Evolutionary conservation across 2,888 invertebrate species (phyloP).

Genomic region (Drosophila ezoana): DNA sequence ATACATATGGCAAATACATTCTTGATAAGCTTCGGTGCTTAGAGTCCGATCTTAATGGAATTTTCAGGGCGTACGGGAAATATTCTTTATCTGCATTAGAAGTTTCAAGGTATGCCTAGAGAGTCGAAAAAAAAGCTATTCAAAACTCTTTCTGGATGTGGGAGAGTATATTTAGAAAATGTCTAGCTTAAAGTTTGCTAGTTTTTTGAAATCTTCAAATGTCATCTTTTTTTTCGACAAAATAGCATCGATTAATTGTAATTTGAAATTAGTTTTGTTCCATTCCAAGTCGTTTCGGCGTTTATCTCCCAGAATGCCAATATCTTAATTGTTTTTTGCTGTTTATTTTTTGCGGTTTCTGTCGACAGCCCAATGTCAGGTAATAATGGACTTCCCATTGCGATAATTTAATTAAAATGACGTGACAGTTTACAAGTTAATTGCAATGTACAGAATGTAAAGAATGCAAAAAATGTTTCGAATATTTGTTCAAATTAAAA

Average conservation of each 20-base stretch:
- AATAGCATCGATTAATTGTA: neutral
- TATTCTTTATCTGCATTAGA: too few relatives aligned
- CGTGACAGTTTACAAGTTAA: conserved; percentile 57
- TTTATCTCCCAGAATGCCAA: too few relatives aligned
- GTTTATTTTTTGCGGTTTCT: conserved; percentile 1
- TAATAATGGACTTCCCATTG: conserved; percentile 16
- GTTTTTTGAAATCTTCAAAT: neutral
- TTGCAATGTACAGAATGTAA: conserved; percentile 27
- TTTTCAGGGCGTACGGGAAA: too few relatives aligned
- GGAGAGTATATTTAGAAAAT: too few relatives aligned
- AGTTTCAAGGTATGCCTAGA: too few relatives aligned
- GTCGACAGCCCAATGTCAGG: conserved; percentile 18
- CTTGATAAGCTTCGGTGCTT: too few relatives aligned
- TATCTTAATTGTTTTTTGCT: neutral
- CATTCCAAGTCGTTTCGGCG: neutral
- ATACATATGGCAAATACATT: too few relatives aligned
- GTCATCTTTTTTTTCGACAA: neutral
- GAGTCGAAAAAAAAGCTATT: too few relatives aligned
- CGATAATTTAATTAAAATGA: conserved; percentile 65
- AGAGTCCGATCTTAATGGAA: too few relatives aligned
- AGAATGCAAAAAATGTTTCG: conserved; percentile 27
- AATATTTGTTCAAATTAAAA: conserved; percentile 21
- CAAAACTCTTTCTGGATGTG: too few relatives aligned
- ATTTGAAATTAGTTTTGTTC: conserved; percentile 2
- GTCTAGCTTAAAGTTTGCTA: too few relatives aligned